A percentile compares a stretch with the other conserved stretches of the same genome.
Conservation (phyloP, 1,140 invertebrate genomes). For the Trachymyrmex cornetzi region DNA sequence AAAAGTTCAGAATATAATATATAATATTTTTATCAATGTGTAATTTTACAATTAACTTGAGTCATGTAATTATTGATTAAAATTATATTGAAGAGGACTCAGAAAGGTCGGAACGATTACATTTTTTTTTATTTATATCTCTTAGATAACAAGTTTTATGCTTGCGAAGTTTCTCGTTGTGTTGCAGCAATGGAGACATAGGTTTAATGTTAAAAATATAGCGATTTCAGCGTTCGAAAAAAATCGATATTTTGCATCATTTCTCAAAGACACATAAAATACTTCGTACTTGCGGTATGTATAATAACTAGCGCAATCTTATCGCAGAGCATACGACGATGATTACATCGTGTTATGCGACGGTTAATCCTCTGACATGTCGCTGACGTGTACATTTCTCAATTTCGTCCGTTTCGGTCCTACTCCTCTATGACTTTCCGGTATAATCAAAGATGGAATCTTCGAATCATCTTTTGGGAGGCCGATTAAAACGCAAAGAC, state of each 20-base stretch:
- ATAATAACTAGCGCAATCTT: conserved; percentile 12
- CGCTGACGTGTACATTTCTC: neutral
- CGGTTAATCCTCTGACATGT: neutral
- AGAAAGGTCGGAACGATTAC: too few relatives aligned
- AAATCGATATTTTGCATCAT: neutral
- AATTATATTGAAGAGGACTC: too few relatives aligned
- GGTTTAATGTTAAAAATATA: too few relatives aligned
- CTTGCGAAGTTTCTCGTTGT: neutral
- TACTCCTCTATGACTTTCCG: neutral
- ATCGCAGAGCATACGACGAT: neutral
- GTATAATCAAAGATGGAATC: neutral
- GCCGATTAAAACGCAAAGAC: neutral
- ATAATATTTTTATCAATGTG: too few relatives aligned
- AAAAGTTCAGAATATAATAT: too few relatives aligned
- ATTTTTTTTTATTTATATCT: too few relatives aligned
- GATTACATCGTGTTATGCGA: neutral
- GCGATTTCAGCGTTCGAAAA: neutral
- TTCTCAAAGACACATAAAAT: neutral
- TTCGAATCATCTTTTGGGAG: too few relatives aligned
- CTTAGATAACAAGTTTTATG: too few relatives aligned
- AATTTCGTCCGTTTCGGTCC: neutral
- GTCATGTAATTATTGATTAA: too few relatives aligned
- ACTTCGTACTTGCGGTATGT: neutral
- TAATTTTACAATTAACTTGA: too few relatives aligned
- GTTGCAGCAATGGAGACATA: too few relatives aligned